Evolutionary conservation across 1,140 invertebrate species (phyloP).

Genomic region (Notospermus geniculatus): DNA sequence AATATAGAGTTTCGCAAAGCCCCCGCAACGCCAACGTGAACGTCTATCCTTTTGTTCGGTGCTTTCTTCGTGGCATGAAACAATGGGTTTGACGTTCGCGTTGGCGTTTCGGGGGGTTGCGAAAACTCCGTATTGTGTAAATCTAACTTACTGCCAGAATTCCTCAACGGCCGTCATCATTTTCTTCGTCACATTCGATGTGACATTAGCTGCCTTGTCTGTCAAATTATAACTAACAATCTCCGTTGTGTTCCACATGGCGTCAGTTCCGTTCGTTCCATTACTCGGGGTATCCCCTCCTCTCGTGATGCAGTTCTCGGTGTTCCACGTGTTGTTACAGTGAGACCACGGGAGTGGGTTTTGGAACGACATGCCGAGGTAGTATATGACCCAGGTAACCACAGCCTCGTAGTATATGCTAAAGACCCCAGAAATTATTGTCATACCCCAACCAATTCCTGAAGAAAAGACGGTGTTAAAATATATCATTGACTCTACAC

Average conservation of each 20-base stretch:
- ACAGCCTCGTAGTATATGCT: neutral
- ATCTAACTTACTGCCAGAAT: constrained; percentile 8
- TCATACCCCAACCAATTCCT: constrained; percentile 11
- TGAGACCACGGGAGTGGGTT: constrained; percentile 18
- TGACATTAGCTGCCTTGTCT: neutral
- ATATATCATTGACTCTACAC: no score
- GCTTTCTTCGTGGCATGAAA: no score
- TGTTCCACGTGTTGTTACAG: constrained; percentile 22
- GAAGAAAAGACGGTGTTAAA: no score
- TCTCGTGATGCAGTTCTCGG: constrained; percentile 12
- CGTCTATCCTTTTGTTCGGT: no score
- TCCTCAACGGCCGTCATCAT: neutral
- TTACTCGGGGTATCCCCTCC: neutral
- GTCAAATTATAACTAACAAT: neutral
- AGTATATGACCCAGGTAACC: constrained; percentile 3
- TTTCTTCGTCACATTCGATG: constrained; percentile 5
- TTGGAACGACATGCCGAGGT: constrained; percentile 14
- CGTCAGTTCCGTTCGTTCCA: neutral
- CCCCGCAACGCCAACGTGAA: no score
- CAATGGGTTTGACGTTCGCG: no score
- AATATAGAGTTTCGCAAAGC: no score
- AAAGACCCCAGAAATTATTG: constrained; percentile 13
- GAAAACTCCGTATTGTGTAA: no score
- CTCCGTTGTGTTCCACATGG: neutral
- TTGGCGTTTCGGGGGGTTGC: no score